A percentile compares a stretch with the other conserved stretches of the same genome.
phyloP scores from a whole-genome alignment of 2,113 vertebrate species.

The Erythrolamprus reginae region DNA sequence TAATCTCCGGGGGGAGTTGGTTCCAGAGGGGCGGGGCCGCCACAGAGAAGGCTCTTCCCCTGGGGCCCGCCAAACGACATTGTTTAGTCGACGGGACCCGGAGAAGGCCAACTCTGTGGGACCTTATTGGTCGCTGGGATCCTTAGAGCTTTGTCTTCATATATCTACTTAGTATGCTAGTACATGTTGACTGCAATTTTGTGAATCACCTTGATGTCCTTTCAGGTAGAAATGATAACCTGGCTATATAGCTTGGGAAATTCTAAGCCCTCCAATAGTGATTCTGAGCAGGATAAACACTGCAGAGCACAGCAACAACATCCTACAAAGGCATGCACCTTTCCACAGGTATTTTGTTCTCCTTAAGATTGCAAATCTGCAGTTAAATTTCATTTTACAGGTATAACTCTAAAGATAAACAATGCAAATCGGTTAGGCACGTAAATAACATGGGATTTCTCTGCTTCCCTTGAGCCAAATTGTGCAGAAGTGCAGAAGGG shows the following conservation, averaged over 20 bases:
- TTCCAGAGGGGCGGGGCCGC: too few species aligned
- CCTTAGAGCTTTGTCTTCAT: too few species aligned
- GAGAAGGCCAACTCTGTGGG: too few species aligned
- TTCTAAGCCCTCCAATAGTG: accelerated
- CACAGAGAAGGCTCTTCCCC: too few species aligned
- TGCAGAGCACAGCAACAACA: accelerated
- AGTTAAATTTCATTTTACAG: background rate
- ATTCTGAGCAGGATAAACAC: background rate
- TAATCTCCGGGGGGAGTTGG: too few species aligned
- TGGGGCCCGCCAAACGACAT: too few species aligned
- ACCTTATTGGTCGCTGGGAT: too few species aligned
- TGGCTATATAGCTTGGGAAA: accelerated
- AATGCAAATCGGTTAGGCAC: background rate
- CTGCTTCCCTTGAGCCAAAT: background rate
- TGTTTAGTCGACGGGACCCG: too few species aligned
- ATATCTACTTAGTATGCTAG: accelerated
- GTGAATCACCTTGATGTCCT: background rate
- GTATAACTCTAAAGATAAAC: background rate
- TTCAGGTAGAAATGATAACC: slow-evolving; percentile 21
- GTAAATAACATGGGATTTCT: background rate
- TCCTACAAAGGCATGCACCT: accelerated
- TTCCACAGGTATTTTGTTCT: background rate
- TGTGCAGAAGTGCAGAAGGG: too few species aligned
- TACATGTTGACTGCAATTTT: accelerated
- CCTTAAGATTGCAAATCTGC: background rate